phyloP scores from a whole-genome alignment of 2,888 invertebrate species.

The Eupelmus urozonus region DNA sequence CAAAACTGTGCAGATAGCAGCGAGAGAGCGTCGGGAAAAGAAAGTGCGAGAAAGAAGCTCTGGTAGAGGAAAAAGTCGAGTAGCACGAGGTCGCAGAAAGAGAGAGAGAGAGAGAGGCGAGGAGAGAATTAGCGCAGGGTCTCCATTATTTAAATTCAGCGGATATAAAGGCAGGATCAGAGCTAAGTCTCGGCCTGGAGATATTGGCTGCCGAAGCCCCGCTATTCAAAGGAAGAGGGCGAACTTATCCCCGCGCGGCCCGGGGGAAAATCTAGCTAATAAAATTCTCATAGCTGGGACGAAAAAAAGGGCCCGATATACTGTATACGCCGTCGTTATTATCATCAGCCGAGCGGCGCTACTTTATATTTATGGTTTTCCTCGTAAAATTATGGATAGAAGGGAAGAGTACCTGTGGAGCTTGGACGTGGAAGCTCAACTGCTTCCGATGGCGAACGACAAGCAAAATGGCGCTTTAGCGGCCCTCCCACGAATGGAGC shows the following conservation, averaged over 20 bases:
- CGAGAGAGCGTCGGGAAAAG: background rate
- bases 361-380: slow-evolving; percentile 48
- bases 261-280: slow-evolving; percentile 67
- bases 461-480: slow-evolving; percentile 14
- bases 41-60: slow-evolving; percentile 17
- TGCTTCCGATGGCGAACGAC: background rate
- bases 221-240: slow-evolving; percentile 36
- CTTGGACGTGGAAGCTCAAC: too few relatives aligned
- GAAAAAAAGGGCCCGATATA: too few relatives aligned
- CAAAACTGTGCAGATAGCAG: too few relatives aligned
- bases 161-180: slow-evolving; percentile 72
- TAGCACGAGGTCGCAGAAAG: slow-evolving; percentile 58
- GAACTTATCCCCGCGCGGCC: slow-evolving; percentile 43
- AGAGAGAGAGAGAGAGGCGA: slow-evolving; percentile 29
- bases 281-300: too few relatives aligned
- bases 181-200: slow-evolving; percentile 70
- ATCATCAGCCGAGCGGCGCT: slow-evolving; percentile 25
- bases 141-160: slow-evolving; percentile 72
- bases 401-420: background rate
- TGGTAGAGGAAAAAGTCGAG: slow-evolving; percentile 59
- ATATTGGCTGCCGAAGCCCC: slow-evolving; percentile 71
- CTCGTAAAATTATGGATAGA: slow-evolving; percentile 43
- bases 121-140: slow-evolving; percentile 68
- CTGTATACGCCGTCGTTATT: slow-evolving; percentile 33
- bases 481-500: background rate